Evolutionary conservation across 2,888 invertebrate species (phyloP), one percentile per base, ranked within the genome.

Genomic region (Phyllotreta cruciferae): DNA sequence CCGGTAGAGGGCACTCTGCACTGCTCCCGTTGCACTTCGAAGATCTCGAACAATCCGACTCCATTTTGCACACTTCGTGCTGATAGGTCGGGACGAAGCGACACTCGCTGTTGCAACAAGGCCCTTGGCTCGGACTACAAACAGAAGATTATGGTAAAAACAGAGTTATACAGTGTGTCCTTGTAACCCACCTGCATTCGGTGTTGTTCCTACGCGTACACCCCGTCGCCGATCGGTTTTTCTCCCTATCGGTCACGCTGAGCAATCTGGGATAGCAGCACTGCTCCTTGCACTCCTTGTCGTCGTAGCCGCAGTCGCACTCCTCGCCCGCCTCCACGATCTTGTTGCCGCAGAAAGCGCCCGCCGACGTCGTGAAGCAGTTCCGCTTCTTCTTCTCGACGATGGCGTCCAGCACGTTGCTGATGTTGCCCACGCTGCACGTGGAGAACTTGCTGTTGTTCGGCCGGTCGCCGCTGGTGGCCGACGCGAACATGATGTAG

Each of bases 401-500:
- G 42, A 98, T 92, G 1, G 96, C 95, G 79, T 96, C 93, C 24
- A 98, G 83, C 0, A 98, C 97, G 68, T 92, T 91, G 63, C 96
- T 95, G 76, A 98, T 97, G 82, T 98, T 98, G 66, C 93, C 91
- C 66, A 95, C 88, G 74, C 96, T 96, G 83, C 99, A 99, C 13
- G 89, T 86, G 0, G 96, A 96, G 85, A 99, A 99, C 78, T 94
- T 92, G 75, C 96, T 96, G 83, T 99, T 99, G 85, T 99, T 98
- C 7, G 94, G 93, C 58, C 96, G 88, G 84, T 98, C 98, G 55
- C 99, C 99, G 67, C 96, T 96, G 0, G 99, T 99, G 6, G 99
- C 99, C 54, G 97, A 97, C 10, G 98, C 96, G 82, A 98, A 99
- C 99, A 99, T 99, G 76, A 99, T 99, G 82, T 88, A 99, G 86